Percentiles rank a stretch among this genome's conserved stretches.
Evolutionary conservation across 2,888 invertebrate species (phyloP).

Genomic region (Aproaerema taeniolella): DNA sequence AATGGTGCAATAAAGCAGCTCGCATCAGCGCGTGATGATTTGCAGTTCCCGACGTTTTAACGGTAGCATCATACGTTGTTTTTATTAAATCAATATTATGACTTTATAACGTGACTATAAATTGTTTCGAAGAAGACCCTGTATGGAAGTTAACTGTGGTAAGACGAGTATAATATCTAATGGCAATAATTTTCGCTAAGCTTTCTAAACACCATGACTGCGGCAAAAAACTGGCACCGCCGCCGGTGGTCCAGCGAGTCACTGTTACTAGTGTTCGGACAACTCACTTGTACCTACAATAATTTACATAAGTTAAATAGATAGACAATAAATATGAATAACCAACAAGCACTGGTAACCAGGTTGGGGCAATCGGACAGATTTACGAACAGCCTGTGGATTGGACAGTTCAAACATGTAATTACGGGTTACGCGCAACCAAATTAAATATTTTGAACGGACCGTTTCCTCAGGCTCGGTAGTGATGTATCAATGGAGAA

Average conservation of each 20-base stretch:
- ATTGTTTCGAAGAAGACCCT: too few species aligned
- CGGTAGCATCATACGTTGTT: too few species aligned
- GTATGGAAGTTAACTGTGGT: too few species aligned
- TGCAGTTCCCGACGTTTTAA: slow-evolving; percentile 2
- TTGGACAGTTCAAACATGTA: slow-evolving; percentile 52
- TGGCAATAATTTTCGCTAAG: neutral
- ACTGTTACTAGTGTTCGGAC: slow-evolving; percentile 1
- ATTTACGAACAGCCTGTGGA: slow-evolving; percentile 43
- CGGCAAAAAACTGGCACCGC: slow-evolving; percentile 3
- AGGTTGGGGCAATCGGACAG: slow-evolving; percentile 30
- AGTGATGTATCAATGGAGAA: slow-evolving; percentile 41
- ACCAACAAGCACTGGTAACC: slow-evolving; percentile 18
- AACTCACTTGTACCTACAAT: slow-evolving; percentile 7
- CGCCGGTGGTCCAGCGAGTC: slow-evolving; percentile 6
- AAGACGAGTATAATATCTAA: too few species aligned
- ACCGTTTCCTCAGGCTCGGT: slow-evolving; percentile 39
- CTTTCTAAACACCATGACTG: neutral
- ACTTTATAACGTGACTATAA: neutral
- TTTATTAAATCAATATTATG: neutral
- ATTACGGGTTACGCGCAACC: slow-evolving; percentile 55
- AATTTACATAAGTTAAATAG: slow-evolving; percentile 12
- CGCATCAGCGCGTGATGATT: slow-evolving; percentile 1
- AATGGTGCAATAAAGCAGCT: neutral
- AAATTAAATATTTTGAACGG: slow-evolving; percentile 66
- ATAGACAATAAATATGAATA: slow-evolving; percentile 18